Conservation (phyloP, 2,888 invertebrate genomes). For the Eumerus sabulonum region DNA sequence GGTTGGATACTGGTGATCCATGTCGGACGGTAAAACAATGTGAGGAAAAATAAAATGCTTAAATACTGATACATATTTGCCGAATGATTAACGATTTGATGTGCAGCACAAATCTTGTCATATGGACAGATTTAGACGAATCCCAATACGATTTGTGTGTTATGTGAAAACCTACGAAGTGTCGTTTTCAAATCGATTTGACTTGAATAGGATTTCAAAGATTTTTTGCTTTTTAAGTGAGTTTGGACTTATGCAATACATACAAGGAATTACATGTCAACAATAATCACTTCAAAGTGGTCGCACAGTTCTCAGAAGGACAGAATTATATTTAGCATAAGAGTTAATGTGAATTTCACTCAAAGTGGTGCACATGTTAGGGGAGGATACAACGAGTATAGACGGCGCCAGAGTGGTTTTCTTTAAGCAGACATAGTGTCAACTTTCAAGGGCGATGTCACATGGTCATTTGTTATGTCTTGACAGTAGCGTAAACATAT, state of each 20-base stretch:
- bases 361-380: conserved; percentile 35
- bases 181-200: conserved; percentile 34
- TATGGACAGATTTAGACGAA: conserved; percentile 51
- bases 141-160: conserved; percentile 49
- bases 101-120: conserved; percentile 4
- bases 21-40: conserved; percentile 33
- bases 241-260: no score
- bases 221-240: no score
- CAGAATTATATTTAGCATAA: conserved; percentile 10
- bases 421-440: conserved; percentile 60
- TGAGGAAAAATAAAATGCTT: conserved; percentile 42
- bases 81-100: conserved; percentile 59
- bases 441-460: conserved; percentile 54
- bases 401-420: conserved; percentile 54
- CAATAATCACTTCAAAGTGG: conserved; percentile 62
- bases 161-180: conserved; percentile 20
- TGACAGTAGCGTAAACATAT: conserved; percentile 38
- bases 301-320: conserved; percentile 48
- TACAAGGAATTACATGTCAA: conserved; percentile 19
- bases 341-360: conserved; percentile 38
- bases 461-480: conserved; percentile 58
- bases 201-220: conserved; percentile 4
- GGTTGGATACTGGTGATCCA: conserved; percentile 62
- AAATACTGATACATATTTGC: conserved; percentile 60
- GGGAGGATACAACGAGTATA: conserved; percentile 14